Evolutionary conservation across 2,888 invertebrate species (phyloP).

Genomic region (Carterocephalus palaemon): DNA sequence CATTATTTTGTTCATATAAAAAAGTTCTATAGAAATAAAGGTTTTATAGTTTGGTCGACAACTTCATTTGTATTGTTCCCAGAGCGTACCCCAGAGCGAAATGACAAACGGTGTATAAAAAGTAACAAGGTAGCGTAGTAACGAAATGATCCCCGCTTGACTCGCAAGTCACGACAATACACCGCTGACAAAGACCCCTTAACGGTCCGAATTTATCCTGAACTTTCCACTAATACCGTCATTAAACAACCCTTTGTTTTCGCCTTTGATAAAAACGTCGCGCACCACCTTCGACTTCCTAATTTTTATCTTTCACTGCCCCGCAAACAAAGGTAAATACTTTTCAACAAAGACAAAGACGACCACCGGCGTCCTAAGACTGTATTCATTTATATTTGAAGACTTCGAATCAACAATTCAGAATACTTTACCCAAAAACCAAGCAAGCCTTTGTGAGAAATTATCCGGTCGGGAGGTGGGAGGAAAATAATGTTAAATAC

Average conservation of each 20-base stretch:
- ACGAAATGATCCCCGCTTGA: constrained; percentile 40
- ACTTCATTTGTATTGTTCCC: not conserved
- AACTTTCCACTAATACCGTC: constrained; percentile 74
- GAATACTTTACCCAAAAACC: constrained; percentile 20
- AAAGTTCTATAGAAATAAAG: too few species aligned
- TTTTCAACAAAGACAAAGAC: constrained; percentile 48
- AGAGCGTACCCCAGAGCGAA: not conserved
- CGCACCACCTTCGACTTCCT: constrained; percentile 59
- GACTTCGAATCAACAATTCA: constrained; percentile 27
- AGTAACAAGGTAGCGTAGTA: not conserved
- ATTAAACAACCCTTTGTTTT: constrained; percentile 76
- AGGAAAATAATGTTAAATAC: constrained; percentile 21
- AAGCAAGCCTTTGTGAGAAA: constrained; percentile 22
- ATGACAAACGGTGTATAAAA: not conserved
- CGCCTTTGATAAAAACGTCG: constrained; percentile 69
- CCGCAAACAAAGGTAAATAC: constrained; percentile 61
- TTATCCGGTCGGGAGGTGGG: constrained; percentile 9
- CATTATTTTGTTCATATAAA: too few species aligned
- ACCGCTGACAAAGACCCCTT: constrained; percentile 63
- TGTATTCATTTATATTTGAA: constrained; percentile 28
- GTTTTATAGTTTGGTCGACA: too few species aligned
- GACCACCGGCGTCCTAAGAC: constrained; percentile 34
- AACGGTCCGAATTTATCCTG: constrained; percentile 67
- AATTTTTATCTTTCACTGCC: constrained; percentile 67
- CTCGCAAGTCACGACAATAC: constrained; percentile 54